Base-by-base conservation (phyloP, 2,888 invertebrate species). In the Chalcosyrphus nemorum region DNA sequence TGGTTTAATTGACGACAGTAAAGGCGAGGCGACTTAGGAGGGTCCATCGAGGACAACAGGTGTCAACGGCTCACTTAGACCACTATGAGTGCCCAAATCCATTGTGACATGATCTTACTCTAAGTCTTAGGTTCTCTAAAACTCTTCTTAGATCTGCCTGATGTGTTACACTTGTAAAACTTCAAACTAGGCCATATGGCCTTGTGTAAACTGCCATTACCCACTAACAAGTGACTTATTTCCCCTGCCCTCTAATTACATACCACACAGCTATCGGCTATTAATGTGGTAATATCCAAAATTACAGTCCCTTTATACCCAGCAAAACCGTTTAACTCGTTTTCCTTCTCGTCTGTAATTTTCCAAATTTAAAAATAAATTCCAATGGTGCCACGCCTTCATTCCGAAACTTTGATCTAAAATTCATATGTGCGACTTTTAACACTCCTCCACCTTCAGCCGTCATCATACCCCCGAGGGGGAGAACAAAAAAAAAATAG, bases 391-490 rank as follows among this genome's bases (percentile, higher is more conserved):
- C 19, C 63, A 84, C 84, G 84, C 84, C 84, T 50, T 15, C 7
- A 15, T 15, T 41, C 50, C 38, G 29, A n/a, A n/a, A 35, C 84
- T 84, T 84, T 84, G 84, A 84, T 84, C 84, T 70, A 15, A 63
- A 80, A 80, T 65, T 84, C 74, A 84, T 70, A 57, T 84, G 80
- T 80, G 84, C 68, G 63, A 65, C 68, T 80, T 84, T 75, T 84
- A 80, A 52, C 84, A 84, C 84, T 63, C 68, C 59, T 35, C 19
- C 24, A 52, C 45, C 59, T 4, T 45, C 65, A n/a, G n/a, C n/a
- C n/a, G n/a, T 7, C 43, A 27, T n/a, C 24, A 2, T 13, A 24
- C 29, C 54, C 38, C 5, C 11, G 6, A 11, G 15, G 7, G 6
- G 47, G 45, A 21, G 11, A 6, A 17, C 29, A 38, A 24, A 32